Base-by-base conservation (phyloP, 1,140 invertebrate genomes). In the Pseudomyrmex flavicornis region DNA sequence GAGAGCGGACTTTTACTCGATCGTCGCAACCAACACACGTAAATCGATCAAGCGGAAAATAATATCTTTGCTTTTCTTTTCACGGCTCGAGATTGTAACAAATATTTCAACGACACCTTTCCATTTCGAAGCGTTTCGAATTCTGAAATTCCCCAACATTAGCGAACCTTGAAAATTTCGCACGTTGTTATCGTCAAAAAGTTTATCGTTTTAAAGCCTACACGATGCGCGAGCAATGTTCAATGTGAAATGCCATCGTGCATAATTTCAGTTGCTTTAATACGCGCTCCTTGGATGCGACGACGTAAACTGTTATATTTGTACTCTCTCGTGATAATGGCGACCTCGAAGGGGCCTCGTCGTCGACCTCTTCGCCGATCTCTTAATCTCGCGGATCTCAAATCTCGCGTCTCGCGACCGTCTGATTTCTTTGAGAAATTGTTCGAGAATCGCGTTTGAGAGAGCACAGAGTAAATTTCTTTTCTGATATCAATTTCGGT, bases 271-370 rank as follows among this genome's bases (percentile, higher is more conserved):
- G 35, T 35, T 70, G 56, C 20, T 65, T 75, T 63, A 69, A 61
- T 20, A 84, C 26, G 63, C 63, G 17, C 63, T 84, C 46, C 50
- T 77, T 59, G 17, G 35, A 5, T 1, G 10, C 77, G 74, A 79
- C 73, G 50, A 50, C 17, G 48, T 84, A 84, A 84, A 69, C 17
- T 56, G 35, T 35, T 35, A 84, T 68, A 77, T 84, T 79, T 84
- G 63, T 84, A 61, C 54, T 84, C 54, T 84, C 20, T 35, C 20
- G 82, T 35, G 82, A 84, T 84, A 84, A 84, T 84, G 48, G 5
- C 74, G 74, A 84, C 74, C 74, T 68, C 82, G 63, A 26, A 44
- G 52, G 79, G 74, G 54, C 74, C 82, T 77, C 63, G 73, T 66
- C 8, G 44, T 35, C 66, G 62, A 68, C 63, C 54, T 83, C 63